Percentiles rank a stretch among this genome's conserved stretches.
These are phyloP conservation scores for Tetraodon nigroviridis DNA, from an alignment of 2,113 vertebrate species.

Conservation along the genomic window DNA sequence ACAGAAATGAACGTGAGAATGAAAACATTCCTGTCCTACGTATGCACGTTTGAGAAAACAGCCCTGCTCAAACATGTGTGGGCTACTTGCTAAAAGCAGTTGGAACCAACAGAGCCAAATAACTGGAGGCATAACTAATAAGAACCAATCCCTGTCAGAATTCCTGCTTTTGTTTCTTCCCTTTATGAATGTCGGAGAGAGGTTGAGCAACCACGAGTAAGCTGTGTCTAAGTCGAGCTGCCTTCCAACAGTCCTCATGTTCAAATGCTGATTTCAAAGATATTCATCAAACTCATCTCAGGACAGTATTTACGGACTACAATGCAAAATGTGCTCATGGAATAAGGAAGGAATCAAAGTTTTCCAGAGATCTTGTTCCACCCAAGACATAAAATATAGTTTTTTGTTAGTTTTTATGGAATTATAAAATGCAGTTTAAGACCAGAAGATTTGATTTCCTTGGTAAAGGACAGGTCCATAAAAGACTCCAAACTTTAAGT, in stretches of 20 bases:
- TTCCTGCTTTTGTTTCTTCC: background rate
- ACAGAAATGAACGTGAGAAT: too few species aligned
- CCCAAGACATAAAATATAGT: slow-evolving; percentile 13
- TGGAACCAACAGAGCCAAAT: too few species aligned
- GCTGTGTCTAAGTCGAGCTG: background rate
- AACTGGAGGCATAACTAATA: too few species aligned
- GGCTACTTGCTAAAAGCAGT: too few species aligned
- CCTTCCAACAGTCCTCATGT: background rate
- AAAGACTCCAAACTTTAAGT: slow-evolving; percentile 31
- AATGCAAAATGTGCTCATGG: background rate
- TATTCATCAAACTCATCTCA: background rate
- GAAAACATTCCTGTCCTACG: too few species aligned
- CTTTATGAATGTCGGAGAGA: background rate
- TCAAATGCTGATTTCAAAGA: background rate
- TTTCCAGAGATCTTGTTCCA: background rate
- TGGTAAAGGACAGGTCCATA: slow-evolving; percentile 12
- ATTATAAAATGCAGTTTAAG: slow-evolving; percentile 27
- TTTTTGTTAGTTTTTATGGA: slow-evolving; percentile 30
- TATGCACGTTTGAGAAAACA: too few species aligned
- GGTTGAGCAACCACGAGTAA: background rate
- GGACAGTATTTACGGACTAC: background rate
- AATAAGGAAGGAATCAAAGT: slow-evolving; percentile 2
- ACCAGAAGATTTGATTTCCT: slow-evolving; percentile 27
- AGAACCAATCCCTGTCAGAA: background rate
- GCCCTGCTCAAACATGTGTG: too few species aligned